These are phyloP conservation scores for Cherax destructor DNA, from an alignment of 1,140 invertebrate species.

Conservation along the genomic window DNA sequence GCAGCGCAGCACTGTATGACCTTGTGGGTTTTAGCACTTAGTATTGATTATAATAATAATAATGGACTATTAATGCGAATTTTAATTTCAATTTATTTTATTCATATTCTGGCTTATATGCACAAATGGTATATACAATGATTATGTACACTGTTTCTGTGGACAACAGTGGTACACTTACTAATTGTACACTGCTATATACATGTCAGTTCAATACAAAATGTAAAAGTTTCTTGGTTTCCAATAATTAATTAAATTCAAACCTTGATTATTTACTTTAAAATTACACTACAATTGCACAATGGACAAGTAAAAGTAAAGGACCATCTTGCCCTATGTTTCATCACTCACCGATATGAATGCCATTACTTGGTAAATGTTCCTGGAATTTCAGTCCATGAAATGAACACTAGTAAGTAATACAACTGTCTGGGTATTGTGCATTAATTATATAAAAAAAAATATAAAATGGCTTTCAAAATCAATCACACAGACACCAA, in stretches of 20 bases:
- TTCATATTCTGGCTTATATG: slow-evolving; percentile 46
- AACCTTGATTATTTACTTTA: slow-evolving; percentile 12
- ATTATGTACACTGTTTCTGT: slow-evolving; percentile 50
- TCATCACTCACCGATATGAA: slow-evolving; percentile 1
- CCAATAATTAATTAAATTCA: slow-evolving; percentile 18
- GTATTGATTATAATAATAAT: too few relatives aligned
- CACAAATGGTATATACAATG: slow-evolving; percentile 65
- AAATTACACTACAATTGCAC: slow-evolving; percentile 52
- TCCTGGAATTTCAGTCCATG: neutral
- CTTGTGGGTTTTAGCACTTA: too few relatives aligned
- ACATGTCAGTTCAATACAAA: slow-evolving; percentile 57
- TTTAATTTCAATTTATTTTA: slow-evolving; percentile 18
- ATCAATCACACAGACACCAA: neutral
- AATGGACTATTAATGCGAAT: neutral
- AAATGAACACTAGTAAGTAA: neutral
- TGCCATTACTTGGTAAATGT: neutral
- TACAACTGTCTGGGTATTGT: neutral
- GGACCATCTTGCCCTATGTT: neutral
- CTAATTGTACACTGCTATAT: slow-evolving; percentile 46
- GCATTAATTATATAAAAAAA: neutral
- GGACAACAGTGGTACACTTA: slow-evolving; percentile 40
- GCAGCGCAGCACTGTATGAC: too few relatives aligned
- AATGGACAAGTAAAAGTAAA: slow-evolving; percentile 11
- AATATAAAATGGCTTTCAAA: neutral
- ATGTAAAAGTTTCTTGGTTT: slow-evolving; percentile 42